phyloP scores from a whole-genome alignment of 2,113 vertebrate genomes.

The Oreotragus oreotragus region DNA sequence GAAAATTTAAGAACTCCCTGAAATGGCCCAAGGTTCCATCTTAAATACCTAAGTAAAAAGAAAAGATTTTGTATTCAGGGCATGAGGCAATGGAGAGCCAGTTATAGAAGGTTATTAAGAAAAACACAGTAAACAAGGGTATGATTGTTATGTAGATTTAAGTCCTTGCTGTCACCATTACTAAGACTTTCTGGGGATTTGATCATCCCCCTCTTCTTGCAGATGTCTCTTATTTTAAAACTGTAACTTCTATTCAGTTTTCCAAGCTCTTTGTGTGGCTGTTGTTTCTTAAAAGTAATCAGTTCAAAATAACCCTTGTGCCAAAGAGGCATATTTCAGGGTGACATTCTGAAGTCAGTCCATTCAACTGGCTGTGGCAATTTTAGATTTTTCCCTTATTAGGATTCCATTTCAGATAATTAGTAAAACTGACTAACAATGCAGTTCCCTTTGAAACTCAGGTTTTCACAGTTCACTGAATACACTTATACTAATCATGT shows the following conservation, averaged over 20 bases:
- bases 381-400: background rate
- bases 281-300: background rate
- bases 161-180: background rate
- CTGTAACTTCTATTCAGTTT: background rate
- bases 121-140: background rate
- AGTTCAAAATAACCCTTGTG: background rate
- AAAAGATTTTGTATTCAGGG: background rate
- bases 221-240: background rate
- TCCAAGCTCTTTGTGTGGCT: background rate
- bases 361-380: background rate
- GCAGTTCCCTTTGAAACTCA: background rate
- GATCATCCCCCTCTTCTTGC: background rate
- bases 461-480: background rate
- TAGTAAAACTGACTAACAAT: background rate
- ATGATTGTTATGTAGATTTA: background rate
- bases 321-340: background rate
- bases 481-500: background rate
- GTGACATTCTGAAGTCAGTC: background rate
- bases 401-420: background rate
- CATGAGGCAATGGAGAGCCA: background rate
- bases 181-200: background rate
- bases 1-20: background rate
- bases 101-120: background rate
- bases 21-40: background rate
- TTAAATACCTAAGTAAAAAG: background rate